phyloP scores from a whole-genome alignment of 2,797 vertebrate genomes.

The Pseudochaenichthys georgianus region DNA sequence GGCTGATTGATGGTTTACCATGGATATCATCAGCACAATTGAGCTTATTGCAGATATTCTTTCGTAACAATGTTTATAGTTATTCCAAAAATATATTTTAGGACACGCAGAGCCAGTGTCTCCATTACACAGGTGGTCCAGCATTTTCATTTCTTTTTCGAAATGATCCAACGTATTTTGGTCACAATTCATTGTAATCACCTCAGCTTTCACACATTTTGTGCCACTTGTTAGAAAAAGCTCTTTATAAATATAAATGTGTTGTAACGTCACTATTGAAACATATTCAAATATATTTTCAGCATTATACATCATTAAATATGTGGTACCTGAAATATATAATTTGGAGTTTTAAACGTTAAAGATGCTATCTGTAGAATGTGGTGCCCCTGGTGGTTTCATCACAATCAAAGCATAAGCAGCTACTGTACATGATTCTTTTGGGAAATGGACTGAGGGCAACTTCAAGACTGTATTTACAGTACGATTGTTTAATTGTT shows the following conservation, averaged over 20 bases:
- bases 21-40: neutral
- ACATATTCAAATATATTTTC: neutral
- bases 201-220: neutral
- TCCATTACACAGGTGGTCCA: neutral
- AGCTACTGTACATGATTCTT: neutral
- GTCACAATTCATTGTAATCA: neutral
- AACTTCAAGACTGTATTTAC: too few relatives aligned
- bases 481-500: too few relatives aligned
- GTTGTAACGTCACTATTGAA: neutral
- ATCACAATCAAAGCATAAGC: neutral
- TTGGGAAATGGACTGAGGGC: too few relatives aligned
- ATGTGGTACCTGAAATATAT: neutral
- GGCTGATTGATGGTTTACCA: neutral
- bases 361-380: conserved; percentile 7
- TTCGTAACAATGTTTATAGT: too few relatives aligned
- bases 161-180: neutral
- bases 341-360: neutral
- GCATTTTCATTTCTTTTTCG: neutral
- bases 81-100: too few relatives aligned
- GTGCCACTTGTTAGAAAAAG: neutral
- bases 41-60: neutral
- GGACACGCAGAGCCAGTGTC: neutral
- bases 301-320: neutral
- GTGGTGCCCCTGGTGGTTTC: neutral
- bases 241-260: neutral